Percentiles rank a stretch among this genome's conserved stretches.
These are phyloP conservation scores for Semaprochilodus insignis DNA, from an alignment of 2,797 vertebrate species.

Conservation along the genomic window DNA sequence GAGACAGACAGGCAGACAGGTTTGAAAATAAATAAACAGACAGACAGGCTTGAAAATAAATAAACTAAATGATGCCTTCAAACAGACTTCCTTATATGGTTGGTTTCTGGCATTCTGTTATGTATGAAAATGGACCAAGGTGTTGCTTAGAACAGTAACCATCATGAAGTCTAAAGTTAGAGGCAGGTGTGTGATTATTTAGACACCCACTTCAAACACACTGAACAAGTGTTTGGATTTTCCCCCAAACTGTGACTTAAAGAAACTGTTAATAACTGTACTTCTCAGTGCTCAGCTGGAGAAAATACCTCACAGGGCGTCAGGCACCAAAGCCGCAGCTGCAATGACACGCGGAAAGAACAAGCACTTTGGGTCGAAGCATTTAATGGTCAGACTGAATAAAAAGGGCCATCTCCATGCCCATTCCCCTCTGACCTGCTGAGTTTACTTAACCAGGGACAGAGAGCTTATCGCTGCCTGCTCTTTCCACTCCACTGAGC, in stretches of 20 bases:
- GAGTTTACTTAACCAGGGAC: constrained; percentile 66
- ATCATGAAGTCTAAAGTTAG: too few relatives aligned
- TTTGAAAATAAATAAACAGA: too few relatives aligned
- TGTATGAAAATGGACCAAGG: too few relatives aligned
- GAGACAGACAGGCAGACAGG: too few relatives aligned
- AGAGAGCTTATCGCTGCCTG: constrained; percentile 67
- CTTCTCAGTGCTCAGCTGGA: neutral
- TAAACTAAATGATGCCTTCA: too few relatives aligned
- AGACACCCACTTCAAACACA: too few relatives aligned
- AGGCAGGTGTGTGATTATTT: too few relatives aligned
- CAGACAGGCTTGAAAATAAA: too few relatives aligned
- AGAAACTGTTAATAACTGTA: neutral
- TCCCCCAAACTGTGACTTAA: neutral
- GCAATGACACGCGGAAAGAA: constrained; percentile 1
- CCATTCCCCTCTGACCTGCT: constrained; percentile 47
- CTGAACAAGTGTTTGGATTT: too few relatives aligned
- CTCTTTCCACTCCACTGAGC: constrained; percentile 74
- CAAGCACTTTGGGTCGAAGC: constrained; percentile 25
- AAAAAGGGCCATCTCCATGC: constrained; percentile 50
- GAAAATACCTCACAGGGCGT: neutral
- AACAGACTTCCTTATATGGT: too few relatives aligned
- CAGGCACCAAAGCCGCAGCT: neutral
- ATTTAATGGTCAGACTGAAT: constrained; percentile 57
- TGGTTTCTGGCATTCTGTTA: too few relatives aligned
- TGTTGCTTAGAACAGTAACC: too few relatives aligned